Evolutionary conservation across 2,888 invertebrate genomes (phyloP).

Genomic region (Heliconius sara): DNA sequence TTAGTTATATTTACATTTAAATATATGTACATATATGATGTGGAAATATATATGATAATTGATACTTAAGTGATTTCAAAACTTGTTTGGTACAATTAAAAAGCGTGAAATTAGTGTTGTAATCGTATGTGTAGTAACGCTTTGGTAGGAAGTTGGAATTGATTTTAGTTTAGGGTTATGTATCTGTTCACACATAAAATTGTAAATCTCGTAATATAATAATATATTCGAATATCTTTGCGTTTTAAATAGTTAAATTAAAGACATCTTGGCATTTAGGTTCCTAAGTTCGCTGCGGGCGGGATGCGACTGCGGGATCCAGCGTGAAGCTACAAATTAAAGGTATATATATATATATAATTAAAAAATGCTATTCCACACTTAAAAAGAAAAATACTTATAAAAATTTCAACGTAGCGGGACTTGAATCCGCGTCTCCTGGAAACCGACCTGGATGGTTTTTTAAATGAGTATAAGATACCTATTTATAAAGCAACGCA

Average conservation of each 20-base stretch:
- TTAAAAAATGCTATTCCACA: too few species aligned
- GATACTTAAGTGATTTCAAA: conserved; percentile 19
- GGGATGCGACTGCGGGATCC: too few species aligned
- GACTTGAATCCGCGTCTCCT: too few species aligned
- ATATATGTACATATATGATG: not conserved
- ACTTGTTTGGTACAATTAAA: conserved; percentile 20
- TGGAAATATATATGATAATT: conserved; percentile 24
- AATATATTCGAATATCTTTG: not conserved
- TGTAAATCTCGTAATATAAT: not conserved
- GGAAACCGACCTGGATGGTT: too few species aligned
- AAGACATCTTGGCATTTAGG: too few species aligned
- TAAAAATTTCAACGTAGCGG: too few species aligned
- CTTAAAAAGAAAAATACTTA: too few species aligned
- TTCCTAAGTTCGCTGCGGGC: too few species aligned
- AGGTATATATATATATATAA: too few species aligned
- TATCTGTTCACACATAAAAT: not conserved
- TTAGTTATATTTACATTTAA: conserved; percentile 4
- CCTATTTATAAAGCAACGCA: conserved; percentile 52
- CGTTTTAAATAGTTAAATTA: too few species aligned
- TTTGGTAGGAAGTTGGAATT: not conserved
- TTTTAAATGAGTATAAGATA: too few species aligned
- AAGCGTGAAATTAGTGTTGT: conserved; percentile 17
- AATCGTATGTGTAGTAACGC: conserved; percentile 7
- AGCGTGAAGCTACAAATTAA: too few species aligned
- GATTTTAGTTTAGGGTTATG: not conserved